phyloP scores from a whole-genome alignment of 2,797 vertebrate genomes.

The Siniperca undulata region DNA sequence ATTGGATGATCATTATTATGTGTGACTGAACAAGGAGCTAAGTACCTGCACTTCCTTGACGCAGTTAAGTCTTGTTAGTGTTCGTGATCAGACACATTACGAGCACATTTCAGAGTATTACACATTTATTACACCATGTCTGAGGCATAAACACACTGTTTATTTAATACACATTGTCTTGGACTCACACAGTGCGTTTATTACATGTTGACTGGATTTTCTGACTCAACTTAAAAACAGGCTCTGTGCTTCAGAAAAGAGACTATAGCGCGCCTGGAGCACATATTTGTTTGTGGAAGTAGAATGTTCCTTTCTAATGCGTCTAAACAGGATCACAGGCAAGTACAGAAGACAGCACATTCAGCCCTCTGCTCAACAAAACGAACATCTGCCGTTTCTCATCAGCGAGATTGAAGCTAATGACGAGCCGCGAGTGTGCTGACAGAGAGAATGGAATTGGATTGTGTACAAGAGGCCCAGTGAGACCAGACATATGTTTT shows the following conservation, averaged over 20 bases:
- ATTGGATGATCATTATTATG: constrained; percentile 80
- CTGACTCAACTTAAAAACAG: constrained; percentile 28
- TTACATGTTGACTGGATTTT: constrained; percentile 16
- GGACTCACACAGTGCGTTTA: constrained; percentile 10
- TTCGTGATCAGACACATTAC: constrained; percentile 47
- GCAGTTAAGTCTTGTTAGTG: constrained; percentile 49
- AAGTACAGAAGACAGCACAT: constrained; percentile 64
- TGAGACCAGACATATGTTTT: constrained; percentile 83
- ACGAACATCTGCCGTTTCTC: constrained; percentile 86
- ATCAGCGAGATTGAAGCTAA: constrained; percentile 86
- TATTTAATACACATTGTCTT: constrained; percentile 31
- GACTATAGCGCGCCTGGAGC: constrained; percentile 12
- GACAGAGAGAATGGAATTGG: constrained; percentile 82
- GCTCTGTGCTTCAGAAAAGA: background rate
- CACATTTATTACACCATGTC: constrained; percentile 43
- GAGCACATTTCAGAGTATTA: constrained; percentile 39
- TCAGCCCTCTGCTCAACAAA: constrained; percentile 75
- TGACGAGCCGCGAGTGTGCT: constrained; percentile 81
- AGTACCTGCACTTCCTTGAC: constrained; percentile 61
- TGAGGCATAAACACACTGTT: constrained; percentile 28
- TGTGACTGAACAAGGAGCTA: constrained; percentile 77
- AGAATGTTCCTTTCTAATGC: constrained; percentile 40
- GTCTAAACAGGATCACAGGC: constrained; percentile 62
- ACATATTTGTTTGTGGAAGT: constrained; percentile 57
- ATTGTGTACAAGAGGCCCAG: constrained; percentile 80